These are phyloP conservation scores for Dryas iulia DNA, from an alignment of 1,140 invertebrate species.

Conservation along the genomic window DNA sequence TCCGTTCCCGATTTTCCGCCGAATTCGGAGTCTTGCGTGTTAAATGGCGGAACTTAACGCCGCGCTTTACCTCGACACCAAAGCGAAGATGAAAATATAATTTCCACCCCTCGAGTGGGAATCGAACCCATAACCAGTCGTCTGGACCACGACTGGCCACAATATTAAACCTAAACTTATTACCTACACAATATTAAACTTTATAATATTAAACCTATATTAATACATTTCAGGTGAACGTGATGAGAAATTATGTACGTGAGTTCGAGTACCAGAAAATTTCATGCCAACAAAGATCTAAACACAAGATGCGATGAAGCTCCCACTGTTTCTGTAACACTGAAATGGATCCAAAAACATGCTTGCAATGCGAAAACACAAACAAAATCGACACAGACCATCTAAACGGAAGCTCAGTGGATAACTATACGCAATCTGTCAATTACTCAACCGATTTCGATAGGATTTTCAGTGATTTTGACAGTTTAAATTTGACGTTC, in stretches of 20 bases:
- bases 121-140: too few relatives aligned
- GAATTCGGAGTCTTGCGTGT: too few relatives aligned
- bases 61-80: too few relatives aligned
- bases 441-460: slow-evolving; percentile 39
- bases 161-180: too few relatives aligned
- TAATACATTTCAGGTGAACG: neutral
- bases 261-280: neutral
- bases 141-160: too few relatives aligned
- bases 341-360: slow-evolving; percentile 36
- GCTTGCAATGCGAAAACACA: slow-evolving; percentile 39
- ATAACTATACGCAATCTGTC: neutral
- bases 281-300: neutral
- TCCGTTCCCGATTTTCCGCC: too few relatives aligned
- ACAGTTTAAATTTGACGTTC: slow-evolving; percentile 44
- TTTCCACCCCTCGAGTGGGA: too few relatives aligned
- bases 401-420: neutral
- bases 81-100: too few relatives aligned
- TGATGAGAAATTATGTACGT: neutral
- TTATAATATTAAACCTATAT: too few relatives aligned
- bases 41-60: too few relatives aligned
- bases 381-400: slow-evolving; percentile 28
- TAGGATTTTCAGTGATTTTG: slow-evolving; percentile 41
- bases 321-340: neutral
- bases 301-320: slow-evolving; percentile 11
- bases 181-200: too few relatives aligned